Evolutionary conservation across 2,888 invertebrate species (phyloP).

Genomic region (Philereme transversata): DNA sequence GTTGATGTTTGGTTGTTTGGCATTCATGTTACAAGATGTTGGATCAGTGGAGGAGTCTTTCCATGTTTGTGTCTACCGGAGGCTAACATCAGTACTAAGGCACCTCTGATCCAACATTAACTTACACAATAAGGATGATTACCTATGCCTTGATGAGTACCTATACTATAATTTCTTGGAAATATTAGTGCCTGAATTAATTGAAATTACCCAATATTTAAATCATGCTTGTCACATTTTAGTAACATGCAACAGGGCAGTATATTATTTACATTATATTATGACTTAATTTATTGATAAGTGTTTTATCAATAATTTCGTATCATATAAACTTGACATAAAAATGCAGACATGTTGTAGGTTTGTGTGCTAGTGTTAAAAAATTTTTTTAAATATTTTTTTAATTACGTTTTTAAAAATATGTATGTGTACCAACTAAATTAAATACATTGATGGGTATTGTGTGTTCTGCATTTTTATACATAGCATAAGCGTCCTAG

Average conservation of each 20-base stretch:
- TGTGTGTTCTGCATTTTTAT: conserved; percentile 70
- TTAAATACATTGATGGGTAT: conserved; percentile 46
- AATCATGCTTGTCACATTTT: conserved; percentile 32
- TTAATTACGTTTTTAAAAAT: conserved; percentile 31
- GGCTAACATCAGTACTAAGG: conserved; percentile 56
- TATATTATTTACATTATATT: conserved; percentile 44
- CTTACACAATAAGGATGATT: conserved; percentile 25
- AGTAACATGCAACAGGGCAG: conserved; percentile 42
- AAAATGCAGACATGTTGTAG: conserved; percentile 72
- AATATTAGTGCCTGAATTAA: conserved; percentile 38
- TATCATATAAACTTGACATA: conserved; percentile 62
- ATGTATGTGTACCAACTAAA: conserved; percentile 35
- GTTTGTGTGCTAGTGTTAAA: conserved; percentile 32
- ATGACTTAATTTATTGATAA: conserved; percentile 58
- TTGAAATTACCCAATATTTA: conserved; percentile 17
- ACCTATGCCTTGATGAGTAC: conserved; percentile 9
- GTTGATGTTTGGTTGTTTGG: conserved; percentile 42
- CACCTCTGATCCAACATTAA: conserved; percentile 45
- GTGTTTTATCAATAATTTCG: conserved; percentile 60
- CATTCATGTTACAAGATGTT: conserved; percentile 42
- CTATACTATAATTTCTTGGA: background rate
- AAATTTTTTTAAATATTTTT: conserved; percentile 9
- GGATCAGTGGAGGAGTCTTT: conserved; percentile 46
- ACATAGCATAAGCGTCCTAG: conserved; percentile 71
- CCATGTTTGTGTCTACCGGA: conserved; percentile 42